Conservation (phyloP, 2,113 vertebrate species). For the Mastomys natalensis region DNA sequence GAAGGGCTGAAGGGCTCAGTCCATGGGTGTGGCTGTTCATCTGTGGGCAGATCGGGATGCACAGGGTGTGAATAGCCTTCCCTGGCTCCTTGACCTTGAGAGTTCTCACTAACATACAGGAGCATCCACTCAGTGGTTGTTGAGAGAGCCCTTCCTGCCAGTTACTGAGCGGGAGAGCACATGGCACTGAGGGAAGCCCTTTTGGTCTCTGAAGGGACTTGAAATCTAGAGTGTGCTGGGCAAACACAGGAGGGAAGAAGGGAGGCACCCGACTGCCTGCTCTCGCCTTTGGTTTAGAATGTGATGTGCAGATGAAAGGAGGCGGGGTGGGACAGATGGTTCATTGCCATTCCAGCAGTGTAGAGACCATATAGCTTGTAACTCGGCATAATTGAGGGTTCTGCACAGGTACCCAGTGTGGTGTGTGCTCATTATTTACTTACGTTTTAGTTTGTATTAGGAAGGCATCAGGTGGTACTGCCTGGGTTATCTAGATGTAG, state of each 20-base stretch:
- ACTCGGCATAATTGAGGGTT: fast-evolving
- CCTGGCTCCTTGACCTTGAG: neutral
- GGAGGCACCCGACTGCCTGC: neutral
- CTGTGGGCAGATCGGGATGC: neutral
- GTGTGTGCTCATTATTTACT: neutral
- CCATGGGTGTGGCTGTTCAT: neutral
- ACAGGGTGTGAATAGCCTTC: neutral
- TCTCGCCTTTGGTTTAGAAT: neutral
- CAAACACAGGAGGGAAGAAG: neutral
- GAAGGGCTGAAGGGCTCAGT: neutral
- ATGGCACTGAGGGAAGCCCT: fast-evolving
- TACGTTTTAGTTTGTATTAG: neutral
- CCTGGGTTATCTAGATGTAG: no score
- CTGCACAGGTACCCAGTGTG: fast-evolving
- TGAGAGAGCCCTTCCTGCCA: neutral
- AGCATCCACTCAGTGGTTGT: no score
- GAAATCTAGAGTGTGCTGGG: neutral
- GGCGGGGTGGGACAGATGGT: neutral
- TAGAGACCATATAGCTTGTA: fast-evolving
- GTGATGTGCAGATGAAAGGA: neutral
- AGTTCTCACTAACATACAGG: neutral
- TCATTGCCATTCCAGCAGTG: fast-evolving
- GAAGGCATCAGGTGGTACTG: fast-evolving
- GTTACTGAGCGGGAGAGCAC: fast-evolving
- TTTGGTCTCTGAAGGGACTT: neutral